Base-by-base conservation (phyloP, 2,113 vertebrate species). In the Lipotes vexillifer region DNA sequence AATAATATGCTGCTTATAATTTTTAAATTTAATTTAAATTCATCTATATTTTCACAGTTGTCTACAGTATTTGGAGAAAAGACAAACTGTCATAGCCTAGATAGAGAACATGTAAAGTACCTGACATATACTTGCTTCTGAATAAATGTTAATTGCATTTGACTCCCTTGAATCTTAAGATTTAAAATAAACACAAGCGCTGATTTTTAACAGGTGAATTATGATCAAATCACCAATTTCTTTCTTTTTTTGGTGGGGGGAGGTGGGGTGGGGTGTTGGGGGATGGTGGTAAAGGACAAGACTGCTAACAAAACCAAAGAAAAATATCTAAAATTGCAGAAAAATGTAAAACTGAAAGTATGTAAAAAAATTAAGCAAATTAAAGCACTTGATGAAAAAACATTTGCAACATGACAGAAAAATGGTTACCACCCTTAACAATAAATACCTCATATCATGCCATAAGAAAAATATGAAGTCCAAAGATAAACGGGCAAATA, bases 71-170 rank as follows among this genome's bases (percentile, higher is more conserved):
- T 80, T 96, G 36, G 18, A 55, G 65, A 86, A 94, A 66, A 87
- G 36, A 87, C 2, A 82, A 3, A 57, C 21, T 59, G 18, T 80
- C 61, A 61, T 12, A 49, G 44, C 8, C n/a, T 46, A 83, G 33
- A 41, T 4, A 93, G 33, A 82, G 44, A 83, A 68, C 18, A 77
- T 41, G 3, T 38, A 46, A 68, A 94, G 55, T 72, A 25, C 13
- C 68, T 84, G 61, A 66, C 21, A 82, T 27, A 86, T 14, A 93
- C 72, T 2, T 91, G 36, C 33, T 93, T 91, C 66, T 86, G n/a
- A 92, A 87, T 63, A 95, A 93, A 92, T 63, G 14, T 55, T 91
- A 93, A 89, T 31, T 96, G 61, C 71, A 69, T 38, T 52, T 94
- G 68, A 87, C 61, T 80, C 25, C 44, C n/a, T 36, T 92, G 25